Conservation (phyloP, 2,888 invertebrate genomes). For the Morpho helenor region DNA sequence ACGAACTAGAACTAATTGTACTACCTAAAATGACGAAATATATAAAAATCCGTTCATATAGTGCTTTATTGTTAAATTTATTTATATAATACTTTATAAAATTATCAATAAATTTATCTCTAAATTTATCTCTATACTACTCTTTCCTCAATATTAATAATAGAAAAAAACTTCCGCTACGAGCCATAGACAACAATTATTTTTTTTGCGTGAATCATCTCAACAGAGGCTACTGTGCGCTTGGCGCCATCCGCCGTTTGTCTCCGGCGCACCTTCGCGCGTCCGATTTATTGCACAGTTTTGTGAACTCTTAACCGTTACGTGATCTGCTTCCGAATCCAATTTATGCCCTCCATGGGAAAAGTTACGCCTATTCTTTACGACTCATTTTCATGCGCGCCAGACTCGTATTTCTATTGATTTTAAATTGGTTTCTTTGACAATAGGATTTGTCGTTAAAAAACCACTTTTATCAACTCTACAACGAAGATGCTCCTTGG, state of each 20-base stretch:
- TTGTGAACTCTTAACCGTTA: constrained; percentile 79
- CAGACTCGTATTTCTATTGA: constrained; percentile 29
- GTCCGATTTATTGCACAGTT: constrained; percentile 78
- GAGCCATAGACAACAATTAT: too few relatives aligned
- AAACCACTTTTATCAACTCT: too few relatives aligned
- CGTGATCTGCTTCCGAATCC: constrained; percentile 78
- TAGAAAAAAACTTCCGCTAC: too few relatives aligned
- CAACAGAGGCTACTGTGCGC: constrained; percentile 35
- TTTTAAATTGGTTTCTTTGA: constrained; percentile 23
- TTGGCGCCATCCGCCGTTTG: constrained; percentile 62
- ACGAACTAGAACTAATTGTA: too few relatives aligned
- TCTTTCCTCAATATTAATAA: too few relatives aligned
- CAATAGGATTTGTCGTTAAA: background rate
- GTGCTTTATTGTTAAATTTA: too few relatives aligned
- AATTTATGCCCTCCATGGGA: constrained; percentile 76
- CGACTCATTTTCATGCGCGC: constrained; percentile 57
- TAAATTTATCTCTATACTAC: too few relatives aligned
- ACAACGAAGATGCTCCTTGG: too few relatives aligned
- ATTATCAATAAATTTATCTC: too few relatives aligned
- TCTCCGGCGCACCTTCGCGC: constrained; percentile 76
- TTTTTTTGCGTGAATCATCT: constrained; percentile 8
- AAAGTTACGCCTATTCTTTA: constrained; percentile 75
- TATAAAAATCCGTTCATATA: too few relatives aligned
- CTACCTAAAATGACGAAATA: too few relatives aligned
- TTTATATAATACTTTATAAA: too few relatives aligned